Base-by-base conservation (phyloP, 2,888 invertebrate species). In the Sinhomidia bicolor region DNA sequence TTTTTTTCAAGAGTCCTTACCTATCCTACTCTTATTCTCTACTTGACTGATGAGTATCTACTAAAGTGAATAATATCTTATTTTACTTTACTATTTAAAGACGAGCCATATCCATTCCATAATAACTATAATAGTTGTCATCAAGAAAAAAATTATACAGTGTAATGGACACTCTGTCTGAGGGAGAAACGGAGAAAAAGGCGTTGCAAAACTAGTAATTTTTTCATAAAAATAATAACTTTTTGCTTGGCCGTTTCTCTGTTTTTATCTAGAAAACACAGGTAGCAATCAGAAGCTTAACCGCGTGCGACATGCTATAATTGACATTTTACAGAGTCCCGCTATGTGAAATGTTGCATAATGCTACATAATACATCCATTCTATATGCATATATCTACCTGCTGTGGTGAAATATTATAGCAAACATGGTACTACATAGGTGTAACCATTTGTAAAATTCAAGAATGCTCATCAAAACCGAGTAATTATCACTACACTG, bases 61-160 rank as follows among this genome's bases (percentile, higher is more conserved):
- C 14, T 12, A 47, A 14, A 47, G 14, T 29, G 20, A 4, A 51
- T 20, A 36, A 36, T 68, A 68, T 32, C 65, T 68, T 68, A 17
- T 36, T 17, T 36, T 10, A 36, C 32, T 17, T 12, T 0, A 6
- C 17, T 4, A 68, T 7, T 0, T 14, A 51, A 3, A 20, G 60
- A 51, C n/a, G n/a, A n/a, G n/a, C n/a, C n/a, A n/a, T n/a, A n/a
- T n/a, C n/a, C n/a, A 71, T 54, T 51, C 20, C 20, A 32, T 57
- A 74, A 86, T 71, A 81, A 86, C 36, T 29, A 23, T 23, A 62
- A n/a, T 74, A 74, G 29, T 47, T 74, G 32, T 65, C 32, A 62
- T 29, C 29, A 29, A 41, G 4, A 68, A 51, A 26, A n/a, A 81
- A 81, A 81, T 62, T 81, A 62, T 81, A 14, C 80, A 47, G 1